These are phyloP conservation scores for Amiota communis DNA, from an alignment of 2,888 invertebrate species.

Conservation along the genomic window DNA sequence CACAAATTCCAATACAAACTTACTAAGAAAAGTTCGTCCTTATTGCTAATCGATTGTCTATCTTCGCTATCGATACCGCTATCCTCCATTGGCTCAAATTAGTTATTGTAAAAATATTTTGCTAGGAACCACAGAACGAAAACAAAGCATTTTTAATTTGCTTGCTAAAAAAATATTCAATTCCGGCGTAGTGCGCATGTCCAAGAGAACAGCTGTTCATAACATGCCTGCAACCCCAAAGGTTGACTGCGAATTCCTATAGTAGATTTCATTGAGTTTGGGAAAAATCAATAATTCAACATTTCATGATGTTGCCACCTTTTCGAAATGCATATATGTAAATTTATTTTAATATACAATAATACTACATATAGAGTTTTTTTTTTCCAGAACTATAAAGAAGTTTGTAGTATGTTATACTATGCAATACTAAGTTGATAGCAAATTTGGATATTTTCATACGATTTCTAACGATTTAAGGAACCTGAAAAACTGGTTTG, in stretches of 20 bases:
- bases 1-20: constrained; percentile 30
- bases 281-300: constrained; percentile 17
- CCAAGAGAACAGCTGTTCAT: constrained; percentile 14
- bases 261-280: too few species aligned
- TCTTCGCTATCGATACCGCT: constrained; percentile 72
- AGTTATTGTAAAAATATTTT: constrained; percentile 9
- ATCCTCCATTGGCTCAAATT: constrained; percentile 64
- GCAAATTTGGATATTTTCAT: too few species aligned
- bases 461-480: too few species aligned
- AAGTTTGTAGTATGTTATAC: too few species aligned
- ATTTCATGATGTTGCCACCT: not conserved
- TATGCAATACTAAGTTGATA: too few species aligned
- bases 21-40: constrained; percentile 60
- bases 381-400: too few species aligned
- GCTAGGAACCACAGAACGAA: constrained; percentile 12
- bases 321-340: too few species aligned
- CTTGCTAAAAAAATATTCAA: constrained; percentile 1
- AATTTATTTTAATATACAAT: too few species aligned
- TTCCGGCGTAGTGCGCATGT: constrained; percentile 2
- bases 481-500: too few species aligned
- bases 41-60: constrained; percentile 55
- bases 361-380: too few species aligned
- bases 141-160: constrained; percentile 13
- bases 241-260: not conserved
- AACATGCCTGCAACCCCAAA: not conserved